Conservation (phyloP, 1,140 invertebrate species). For the Drosophila nikananu region DNA sequence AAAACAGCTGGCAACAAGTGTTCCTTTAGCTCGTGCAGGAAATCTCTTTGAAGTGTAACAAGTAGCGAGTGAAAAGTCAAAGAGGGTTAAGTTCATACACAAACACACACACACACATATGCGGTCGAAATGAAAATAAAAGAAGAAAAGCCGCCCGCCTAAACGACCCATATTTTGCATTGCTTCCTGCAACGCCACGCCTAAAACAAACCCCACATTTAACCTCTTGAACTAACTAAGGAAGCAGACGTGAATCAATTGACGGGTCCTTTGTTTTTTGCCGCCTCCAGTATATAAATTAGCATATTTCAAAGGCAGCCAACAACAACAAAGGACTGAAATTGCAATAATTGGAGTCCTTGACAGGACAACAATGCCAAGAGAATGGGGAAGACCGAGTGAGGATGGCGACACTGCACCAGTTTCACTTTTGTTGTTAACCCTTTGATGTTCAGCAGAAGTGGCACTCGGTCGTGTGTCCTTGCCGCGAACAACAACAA, state of each 20-base stretch:
- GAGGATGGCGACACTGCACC: constrained; percentile 53
- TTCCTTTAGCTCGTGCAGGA: constrained; percentile 27
- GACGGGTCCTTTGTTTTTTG: constrained; percentile 57
- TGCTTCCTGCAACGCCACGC: constrained; percentile 8
- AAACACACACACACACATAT: constrained; percentile 35
- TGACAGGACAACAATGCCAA: constrained; percentile 57
- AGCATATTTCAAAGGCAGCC: constrained; percentile 77
- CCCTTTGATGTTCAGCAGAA: constrained; percentile 78
- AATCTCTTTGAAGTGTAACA: constrained; percentile 74
- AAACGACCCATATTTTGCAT: constrained; percentile 69
- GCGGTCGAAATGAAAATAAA: constrained; percentile 35
- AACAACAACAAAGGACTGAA: constrained; percentile 65
- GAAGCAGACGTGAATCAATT: constrained; percentile 77
- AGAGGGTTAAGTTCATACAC: constrained; percentile 76
- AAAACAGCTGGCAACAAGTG: constrained; percentile 74
- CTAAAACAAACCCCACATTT: constrained; percentile 27
- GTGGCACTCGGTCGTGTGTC: constrained; percentile 76
- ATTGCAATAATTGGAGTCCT: constrained; percentile 82
- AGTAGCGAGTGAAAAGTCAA: constrained; percentile 71
- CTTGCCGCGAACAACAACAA: constrained; percentile 37
- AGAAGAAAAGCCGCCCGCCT: constrained; percentile 41
- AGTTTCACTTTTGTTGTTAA: constrained; percentile 70
- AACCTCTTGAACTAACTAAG: constrained; percentile 59
- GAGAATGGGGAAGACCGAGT: constrained; percentile 14
- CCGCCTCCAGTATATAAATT: constrained; percentile 58